phyloP scores from a whole-genome alignment of 2,113 vertebrate genomes.

The Hyaena hyaena region DNA sequence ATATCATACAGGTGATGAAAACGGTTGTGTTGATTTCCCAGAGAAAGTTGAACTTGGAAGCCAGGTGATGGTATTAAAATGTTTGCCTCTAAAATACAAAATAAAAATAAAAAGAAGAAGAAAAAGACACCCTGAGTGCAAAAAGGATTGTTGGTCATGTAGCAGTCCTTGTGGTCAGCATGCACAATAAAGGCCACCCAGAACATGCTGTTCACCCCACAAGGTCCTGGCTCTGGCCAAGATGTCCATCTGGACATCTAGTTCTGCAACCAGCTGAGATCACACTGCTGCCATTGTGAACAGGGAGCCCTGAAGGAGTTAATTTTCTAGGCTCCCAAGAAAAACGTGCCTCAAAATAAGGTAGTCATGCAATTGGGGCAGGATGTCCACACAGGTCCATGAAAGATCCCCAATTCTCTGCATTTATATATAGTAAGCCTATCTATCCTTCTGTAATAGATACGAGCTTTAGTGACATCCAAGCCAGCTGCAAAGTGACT shows the following conservation, averaged over 20 bases:
- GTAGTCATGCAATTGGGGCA: too few relatives aligned
- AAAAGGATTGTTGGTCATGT: too few relatives aligned
- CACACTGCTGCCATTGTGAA: background rate
- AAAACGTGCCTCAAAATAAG: background rate
- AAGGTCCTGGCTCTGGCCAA: background rate
- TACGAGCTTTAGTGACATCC: background rate
- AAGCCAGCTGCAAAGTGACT: background rate
- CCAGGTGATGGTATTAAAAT: background rate
- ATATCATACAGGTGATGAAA: background rate
- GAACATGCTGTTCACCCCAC: background rate
- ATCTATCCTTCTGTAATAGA: background rate
- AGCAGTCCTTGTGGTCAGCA: background rate
- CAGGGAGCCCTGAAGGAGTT: background rate
- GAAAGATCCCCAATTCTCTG: background rate
- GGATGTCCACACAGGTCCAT: background rate
- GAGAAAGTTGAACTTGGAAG: background rate
- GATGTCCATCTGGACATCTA: background rate
- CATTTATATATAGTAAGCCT: background rate
- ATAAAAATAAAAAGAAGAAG: too few relatives aligned
- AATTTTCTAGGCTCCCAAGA: background rate
- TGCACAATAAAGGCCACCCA: background rate
- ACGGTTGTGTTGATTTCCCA: background rate
- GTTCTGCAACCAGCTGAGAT: background rate
- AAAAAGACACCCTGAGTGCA: background rate
- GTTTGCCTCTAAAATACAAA: background rate